phyloP scores from a whole-genome alignment of 2,113 vertebrate species.

The Datnioides undecimradiatus region DNA sequence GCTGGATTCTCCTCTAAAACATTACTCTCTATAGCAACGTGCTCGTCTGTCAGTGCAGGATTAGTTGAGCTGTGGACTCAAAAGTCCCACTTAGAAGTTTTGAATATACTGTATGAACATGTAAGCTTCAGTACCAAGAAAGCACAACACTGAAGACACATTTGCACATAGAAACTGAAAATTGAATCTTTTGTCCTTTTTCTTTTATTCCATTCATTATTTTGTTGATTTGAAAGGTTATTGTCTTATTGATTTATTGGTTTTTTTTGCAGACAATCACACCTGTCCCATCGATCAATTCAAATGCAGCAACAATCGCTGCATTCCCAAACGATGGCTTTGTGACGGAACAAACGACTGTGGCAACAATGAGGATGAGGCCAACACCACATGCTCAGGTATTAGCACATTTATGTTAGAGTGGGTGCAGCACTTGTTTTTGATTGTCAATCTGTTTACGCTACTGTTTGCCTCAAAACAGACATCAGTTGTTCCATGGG shows the following conservation, averaged over 20 bases:
- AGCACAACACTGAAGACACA: background rate
- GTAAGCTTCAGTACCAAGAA: background rate
- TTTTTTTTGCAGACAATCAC: conserved; percentile 88
- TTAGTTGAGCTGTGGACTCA: conserved; percentile 3
- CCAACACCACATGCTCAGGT: conserved; percentile 95
- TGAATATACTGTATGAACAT: background rate
- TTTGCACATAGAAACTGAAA: background rate
- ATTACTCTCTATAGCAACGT: background rate
- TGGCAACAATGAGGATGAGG: conserved; percentile 93
- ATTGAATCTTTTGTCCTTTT: background rate
- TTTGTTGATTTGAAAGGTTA: background rate
- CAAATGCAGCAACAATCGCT: conserved; percentile 96
- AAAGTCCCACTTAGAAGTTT: conserved; percentile 17
- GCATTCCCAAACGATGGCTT: conserved; percentile 97
- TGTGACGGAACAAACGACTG: conserved; percentile 98
- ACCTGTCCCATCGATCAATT: conserved; percentile 95
- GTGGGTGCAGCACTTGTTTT: background rate
- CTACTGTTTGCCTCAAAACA: background rate
- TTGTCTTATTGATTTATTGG: background rate
- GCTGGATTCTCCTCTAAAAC: conserved; percentile 1
- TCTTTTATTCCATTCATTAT: background rate
- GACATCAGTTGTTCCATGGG: background rate
- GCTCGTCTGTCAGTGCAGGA: conserved; percentile 1
- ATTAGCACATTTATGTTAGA: conserved; percentile 26
- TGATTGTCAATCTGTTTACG: background rate